Conservation (phyloP, 1,140 invertebrate species). For the Sminthurides bifidus region DNA sequence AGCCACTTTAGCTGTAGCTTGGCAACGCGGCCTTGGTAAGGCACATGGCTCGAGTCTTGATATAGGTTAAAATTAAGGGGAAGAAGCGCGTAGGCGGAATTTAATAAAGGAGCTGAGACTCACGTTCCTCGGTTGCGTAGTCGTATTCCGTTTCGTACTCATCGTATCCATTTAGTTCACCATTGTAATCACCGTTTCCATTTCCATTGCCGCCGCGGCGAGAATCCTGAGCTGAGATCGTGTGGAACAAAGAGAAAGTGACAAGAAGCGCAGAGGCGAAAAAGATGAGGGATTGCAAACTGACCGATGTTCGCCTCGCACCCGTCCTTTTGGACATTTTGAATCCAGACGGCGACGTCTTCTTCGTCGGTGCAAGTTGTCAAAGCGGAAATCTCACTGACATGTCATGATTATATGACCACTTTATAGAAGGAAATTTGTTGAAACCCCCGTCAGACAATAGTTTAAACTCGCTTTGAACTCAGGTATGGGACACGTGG, state of each 20-base stretch:
- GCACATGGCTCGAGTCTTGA: no score
- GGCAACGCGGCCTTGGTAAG: no score
- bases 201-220: conserved; percentile 8
- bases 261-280: background rate
- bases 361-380: background rate
- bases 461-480: no score
- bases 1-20: no score
- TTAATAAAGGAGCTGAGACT: background rate
- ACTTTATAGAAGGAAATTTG: no score
- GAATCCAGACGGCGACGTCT: background rate
- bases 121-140: background rate
- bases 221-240: conserved; percentile 22
- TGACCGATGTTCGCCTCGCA: background rate
- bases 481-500: no score
- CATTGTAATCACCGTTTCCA: conserved; percentile 18
- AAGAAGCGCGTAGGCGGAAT: background rate
- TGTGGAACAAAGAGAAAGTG: conserved; percentile 19
- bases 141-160: conserved; percentile 23
- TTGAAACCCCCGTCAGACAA: no score
- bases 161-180: conserved; percentile 27
- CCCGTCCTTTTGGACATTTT: background rate
- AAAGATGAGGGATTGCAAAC: background rate
- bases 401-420: no score
- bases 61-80: background rate
- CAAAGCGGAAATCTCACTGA: no score